phyloP scores from a whole-genome alignment of 2,888 invertebrate species.

The Pristionchus maxplancki region DNA sequence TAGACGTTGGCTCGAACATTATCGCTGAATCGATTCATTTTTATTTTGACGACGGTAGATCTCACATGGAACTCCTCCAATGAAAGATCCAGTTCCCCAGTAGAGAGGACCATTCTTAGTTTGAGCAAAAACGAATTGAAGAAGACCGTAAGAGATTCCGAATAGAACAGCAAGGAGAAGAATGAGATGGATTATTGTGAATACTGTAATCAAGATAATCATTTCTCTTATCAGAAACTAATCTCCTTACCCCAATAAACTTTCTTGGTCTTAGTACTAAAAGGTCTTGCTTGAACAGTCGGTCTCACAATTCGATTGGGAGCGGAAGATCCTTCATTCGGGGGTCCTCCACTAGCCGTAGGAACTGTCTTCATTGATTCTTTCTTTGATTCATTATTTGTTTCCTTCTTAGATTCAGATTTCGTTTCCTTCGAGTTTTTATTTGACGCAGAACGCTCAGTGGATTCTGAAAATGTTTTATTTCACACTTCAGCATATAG shows the following conservation, averaged over 20 bases:
- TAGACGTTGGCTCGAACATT: neutral
- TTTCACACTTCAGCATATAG: neutral
- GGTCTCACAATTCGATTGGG: constrained; percentile 20
- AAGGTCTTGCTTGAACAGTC: neutral
- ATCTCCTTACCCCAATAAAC: constrained; percentile 34
- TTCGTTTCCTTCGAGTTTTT: constrained; percentile 15
- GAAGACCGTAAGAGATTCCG: constrained; percentile 51
- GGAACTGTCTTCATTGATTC: constrained; percentile 31
- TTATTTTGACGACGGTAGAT: neutral
- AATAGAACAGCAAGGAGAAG: constrained; percentile 55
- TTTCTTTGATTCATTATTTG: neutral
- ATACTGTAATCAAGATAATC: constrained; percentile 50
- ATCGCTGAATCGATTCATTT: neutral
- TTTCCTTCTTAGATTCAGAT: constrained; percentile 30
- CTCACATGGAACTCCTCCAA: constrained; percentile 59
- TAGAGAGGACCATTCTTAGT: constrained; percentile 57
- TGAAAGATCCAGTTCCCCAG: constrained; percentile 58
- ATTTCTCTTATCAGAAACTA: neutral
- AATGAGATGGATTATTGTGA: constrained; percentile 56
- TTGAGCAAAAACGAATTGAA: constrained; percentile 54
- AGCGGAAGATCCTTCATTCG: constrained; percentile 44
- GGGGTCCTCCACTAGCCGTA: constrained; percentile 33
- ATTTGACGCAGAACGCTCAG: neutral
- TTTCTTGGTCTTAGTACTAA: constrained; percentile 9
- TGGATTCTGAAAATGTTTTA: constrained; percentile 4